Evolutionary conservation across 1,140 invertebrate genomes (phyloP).

Genomic region (Drosophila eugracilis): DNA sequence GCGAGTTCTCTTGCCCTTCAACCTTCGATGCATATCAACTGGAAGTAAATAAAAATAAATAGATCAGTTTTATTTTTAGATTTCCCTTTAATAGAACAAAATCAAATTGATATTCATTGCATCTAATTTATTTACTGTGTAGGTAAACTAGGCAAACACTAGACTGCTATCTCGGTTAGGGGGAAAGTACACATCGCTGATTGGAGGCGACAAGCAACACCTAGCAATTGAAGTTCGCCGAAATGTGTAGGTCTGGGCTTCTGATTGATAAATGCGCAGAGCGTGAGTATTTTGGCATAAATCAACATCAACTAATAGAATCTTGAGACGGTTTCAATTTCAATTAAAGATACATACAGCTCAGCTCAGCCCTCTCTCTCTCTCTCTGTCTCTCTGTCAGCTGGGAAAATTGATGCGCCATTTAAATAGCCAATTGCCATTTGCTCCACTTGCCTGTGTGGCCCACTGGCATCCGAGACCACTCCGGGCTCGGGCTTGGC

Average conservation of each 20-base stretch:
- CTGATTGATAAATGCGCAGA: conserved; percentile 31
- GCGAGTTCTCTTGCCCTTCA: conserved; percentile 28
- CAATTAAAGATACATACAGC: conserved; percentile 70
- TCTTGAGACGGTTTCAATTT: conserved; percentile 81
- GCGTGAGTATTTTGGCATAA: conserved; percentile 39
- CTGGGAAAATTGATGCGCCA: conserved; percentile 69
- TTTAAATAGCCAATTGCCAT: conserved; percentile 75
- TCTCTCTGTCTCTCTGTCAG: neutral
- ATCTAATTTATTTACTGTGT: conserved; percentile 23
- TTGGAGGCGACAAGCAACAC: conserved; percentile 52
- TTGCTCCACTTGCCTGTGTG: conserved; percentile 62
- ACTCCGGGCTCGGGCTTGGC: neutral
- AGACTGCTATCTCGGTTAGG: conserved; percentile 20
- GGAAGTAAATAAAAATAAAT: conserved; percentile 40
- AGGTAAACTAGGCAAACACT: conserved; percentile 13
- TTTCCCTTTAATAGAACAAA: neutral
- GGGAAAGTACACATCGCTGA: conserved; percentile 54
- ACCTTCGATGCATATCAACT: conserved; percentile 74
- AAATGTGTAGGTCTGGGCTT: conserved; percentile 28
- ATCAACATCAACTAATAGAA: conserved; percentile 79
- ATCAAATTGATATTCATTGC: neutral
- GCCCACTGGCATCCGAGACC: conserved; percentile 16
- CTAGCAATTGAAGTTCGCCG: conserved; percentile 66
- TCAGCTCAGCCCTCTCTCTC: too few relatives aligned
- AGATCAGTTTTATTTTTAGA: too few relatives aligned